These are phyloP conservation scores for Apteryx owenii DNA, from an alignment of 2,113 vertebrate genomes.

Conservation along the genomic window DNA sequence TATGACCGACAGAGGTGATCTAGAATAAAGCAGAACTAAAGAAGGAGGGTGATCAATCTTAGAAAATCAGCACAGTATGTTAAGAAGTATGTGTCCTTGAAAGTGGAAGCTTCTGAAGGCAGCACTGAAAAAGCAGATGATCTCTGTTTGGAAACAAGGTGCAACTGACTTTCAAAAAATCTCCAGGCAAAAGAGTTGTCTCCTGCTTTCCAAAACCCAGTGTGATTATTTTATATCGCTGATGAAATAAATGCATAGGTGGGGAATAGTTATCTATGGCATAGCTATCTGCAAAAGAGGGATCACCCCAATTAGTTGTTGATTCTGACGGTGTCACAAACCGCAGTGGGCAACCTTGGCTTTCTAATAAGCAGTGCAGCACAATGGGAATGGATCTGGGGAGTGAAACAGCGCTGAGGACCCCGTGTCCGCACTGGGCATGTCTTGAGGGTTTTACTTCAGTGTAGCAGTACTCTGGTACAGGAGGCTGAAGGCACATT, in stretches of 20 bases:
- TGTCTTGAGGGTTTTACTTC: too few relatives aligned
- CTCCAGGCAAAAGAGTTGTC: conserved; percentile 55
- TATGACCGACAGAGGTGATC: conserved; percentile 18
- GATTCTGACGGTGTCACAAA: conserved; percentile 49
- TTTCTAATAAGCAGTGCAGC: neutral
- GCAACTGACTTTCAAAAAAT: conserved; percentile 51
- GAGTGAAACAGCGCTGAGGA: too few relatives aligned
- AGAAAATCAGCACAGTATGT: neutral
- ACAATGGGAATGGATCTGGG: too few relatives aligned
- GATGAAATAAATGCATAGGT: conserved; percentile 67
- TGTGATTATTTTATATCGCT: conserved; percentile 70
- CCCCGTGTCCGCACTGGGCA: too few relatives aligned
- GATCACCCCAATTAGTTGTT: neutral
- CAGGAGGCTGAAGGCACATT: neutral
- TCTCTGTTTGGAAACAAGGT: conserved; percentile 26
- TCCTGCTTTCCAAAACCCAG: conserved; percentile 51
- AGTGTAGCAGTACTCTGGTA: neutral
- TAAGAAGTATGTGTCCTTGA: conserved; percentile 26
- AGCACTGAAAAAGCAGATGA: conserved; percentile 62
- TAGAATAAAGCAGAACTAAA: conserved; percentile 32
- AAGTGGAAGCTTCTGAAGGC: conserved; percentile 36
- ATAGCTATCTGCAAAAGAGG: conserved; percentile 38
- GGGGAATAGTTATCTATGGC: conserved; percentile 69
- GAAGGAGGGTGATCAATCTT: conserved; percentile 1
- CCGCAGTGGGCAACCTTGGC: neutral